phyloP scores from a whole-genome alignment of 2,797 vertebrate genomes.

The Melanotaenia trifasciata region DNA sequence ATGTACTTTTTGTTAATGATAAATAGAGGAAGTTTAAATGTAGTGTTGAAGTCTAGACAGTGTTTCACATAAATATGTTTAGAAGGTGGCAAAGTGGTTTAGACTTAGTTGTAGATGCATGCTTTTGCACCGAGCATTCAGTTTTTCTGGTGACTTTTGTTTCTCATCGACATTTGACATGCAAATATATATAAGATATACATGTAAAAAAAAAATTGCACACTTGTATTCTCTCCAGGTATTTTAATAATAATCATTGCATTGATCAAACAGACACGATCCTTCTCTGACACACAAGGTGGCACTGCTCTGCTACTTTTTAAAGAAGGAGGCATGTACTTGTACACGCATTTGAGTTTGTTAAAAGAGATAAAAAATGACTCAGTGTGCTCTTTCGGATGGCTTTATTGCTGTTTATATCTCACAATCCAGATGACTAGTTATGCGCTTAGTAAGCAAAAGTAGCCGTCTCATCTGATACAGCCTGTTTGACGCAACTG shows the following conservation, averaged over 20 bases:
- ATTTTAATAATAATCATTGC: background rate
- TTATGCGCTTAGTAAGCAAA: constrained; percentile 30
- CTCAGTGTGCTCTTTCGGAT: background rate
- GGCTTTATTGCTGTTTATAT: background rate
- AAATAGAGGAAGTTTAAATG: no score
- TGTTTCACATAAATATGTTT: no score
- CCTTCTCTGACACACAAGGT: constrained; percentile 53
- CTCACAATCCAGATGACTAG: constrained; percentile 15
- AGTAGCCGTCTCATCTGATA: constrained; percentile 25
- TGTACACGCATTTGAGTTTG: background rate
- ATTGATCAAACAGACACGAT: background rate
- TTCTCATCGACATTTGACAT: background rate
- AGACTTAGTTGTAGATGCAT: background rate
- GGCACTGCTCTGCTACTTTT: constrained; percentile 60
- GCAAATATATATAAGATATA: no score
- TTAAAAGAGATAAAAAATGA: constrained; percentile 4
- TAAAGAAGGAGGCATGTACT: background rate
- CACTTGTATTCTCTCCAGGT: background rate
- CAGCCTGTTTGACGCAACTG: constrained; percentile 19
- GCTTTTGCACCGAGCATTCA: background rate
- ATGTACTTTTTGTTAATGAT: background rate
- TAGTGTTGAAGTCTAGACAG: no score
- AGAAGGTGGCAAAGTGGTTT: no score
- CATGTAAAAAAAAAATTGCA: background rate
- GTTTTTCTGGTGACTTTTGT: background rate